A percentile compares a stretch with the other conserved stretches of the same genome.
phyloP scores from a whole-genome alignment of 2,113 vertebrate genomes.

The Solea senegalensis region DNA sequence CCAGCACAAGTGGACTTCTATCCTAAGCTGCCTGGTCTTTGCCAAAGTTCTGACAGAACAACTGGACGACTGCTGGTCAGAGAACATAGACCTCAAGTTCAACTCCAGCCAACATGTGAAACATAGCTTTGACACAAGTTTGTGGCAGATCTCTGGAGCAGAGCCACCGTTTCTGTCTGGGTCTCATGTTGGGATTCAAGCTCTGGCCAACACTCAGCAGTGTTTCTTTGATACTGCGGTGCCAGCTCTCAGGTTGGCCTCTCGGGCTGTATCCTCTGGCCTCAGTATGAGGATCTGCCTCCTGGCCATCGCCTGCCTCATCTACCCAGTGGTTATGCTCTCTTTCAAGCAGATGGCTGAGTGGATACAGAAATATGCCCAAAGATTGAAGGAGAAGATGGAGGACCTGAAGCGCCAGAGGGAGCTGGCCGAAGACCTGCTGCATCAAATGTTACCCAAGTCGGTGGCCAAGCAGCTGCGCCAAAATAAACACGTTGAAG shows the following conservation, averaged over 20 bases:
- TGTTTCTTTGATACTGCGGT: constrained; percentile 78
- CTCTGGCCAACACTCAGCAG: constrained; percentile 40
- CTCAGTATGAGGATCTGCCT: constrained; percentile 84
- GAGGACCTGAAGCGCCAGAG: constrained; percentile 85
- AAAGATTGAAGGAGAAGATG: constrained; percentile 82
- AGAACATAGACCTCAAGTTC: constrained; percentile 69
- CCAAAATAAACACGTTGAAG: constrained; percentile 84
- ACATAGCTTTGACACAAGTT: constrained; percentile 32
- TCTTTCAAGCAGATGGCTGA: constrained; percentile 90
- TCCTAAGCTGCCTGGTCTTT: constrained; percentile 66
- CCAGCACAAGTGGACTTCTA: constrained; percentile 62
- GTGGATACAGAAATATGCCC: constrained; percentile 88
- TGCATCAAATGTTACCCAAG: constrained; percentile 92
- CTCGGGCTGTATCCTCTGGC: constrained; percentile 75
- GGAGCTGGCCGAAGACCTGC: constrained; percentile 85
- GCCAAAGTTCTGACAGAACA: constrained; percentile 78
- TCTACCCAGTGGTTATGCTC: constrained; percentile 85
- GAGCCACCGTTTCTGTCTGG: constrained; percentile 23
- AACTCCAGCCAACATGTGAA: constrained; percentile 34
- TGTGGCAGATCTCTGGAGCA: constrained; percentile 48
- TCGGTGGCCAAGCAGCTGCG: constrained; percentile 89
- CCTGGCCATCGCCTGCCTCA: constrained; percentile 81
- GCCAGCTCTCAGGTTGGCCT: constrained; percentile 72
- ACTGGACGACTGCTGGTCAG: constrained; percentile 78
- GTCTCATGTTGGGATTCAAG: constrained; percentile 29